Evolutionary conservation across 92 coral and sea anemone species (phyloP), one percentile per base, ranked within the genome.

Genomic region (Actinernus sp.): DNA sequence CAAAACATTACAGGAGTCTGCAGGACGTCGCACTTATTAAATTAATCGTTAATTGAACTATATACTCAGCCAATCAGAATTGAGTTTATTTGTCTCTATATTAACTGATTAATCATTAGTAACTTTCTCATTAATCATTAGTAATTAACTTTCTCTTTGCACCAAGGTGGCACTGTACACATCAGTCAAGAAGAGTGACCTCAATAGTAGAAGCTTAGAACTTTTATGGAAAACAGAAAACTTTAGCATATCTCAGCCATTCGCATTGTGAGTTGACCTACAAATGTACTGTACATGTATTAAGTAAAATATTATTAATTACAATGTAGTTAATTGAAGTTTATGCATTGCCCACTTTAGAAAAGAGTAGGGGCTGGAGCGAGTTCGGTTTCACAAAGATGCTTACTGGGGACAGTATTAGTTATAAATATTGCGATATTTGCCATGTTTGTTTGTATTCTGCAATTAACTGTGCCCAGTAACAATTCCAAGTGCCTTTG

Each of bases 131-230:
- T 24, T 36, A 44, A 26, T 39, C 1, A 29, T 25, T 12, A 17
- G 47, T 36, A 4, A 13, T 17, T n/a, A 47, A 34, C 6, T 45
- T 31, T 28, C 16, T 51, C 24, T 54, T 6, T 11, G 1, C 10
- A 58, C 73, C 12, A 68, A 94, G 98, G 44, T 91, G 31, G 82
- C 97, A 37, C 67, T 94, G 40, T 94, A 61, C 55, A 87, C 95
- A 44, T 87, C 98, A 22, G 71, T 77, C 28, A 70, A 55, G 57
- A 63, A 85, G 18, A 58, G 76, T 23, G 79, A 49, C 21, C 71
- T 20, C 12, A 73, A 43, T 17, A 74, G 81, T 6, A 71, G 59
- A 38, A 74, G 80, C 31, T 78, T 78, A 26, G 81, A 80, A 46
- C 67, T 87, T 26, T 73, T 94, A 24, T 94, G 98, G 98, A 76